Conservation (phyloP, 2,888 invertebrate species). For the Gandaritis pyraliata region DNA sequence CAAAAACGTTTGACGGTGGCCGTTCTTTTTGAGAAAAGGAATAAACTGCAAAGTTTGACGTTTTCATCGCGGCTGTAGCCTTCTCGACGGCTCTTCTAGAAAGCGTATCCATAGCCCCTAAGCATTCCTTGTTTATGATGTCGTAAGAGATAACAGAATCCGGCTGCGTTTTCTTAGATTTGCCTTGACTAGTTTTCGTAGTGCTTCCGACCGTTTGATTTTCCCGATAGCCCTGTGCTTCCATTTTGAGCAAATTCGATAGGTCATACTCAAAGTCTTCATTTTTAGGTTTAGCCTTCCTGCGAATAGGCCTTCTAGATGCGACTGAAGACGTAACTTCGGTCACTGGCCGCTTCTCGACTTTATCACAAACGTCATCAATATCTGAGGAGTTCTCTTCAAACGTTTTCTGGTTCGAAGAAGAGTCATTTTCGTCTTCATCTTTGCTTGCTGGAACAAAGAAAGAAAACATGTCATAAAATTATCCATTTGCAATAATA, state of each 20-base stretch:
- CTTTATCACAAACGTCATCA: constrained; percentile 70
- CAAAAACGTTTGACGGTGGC: constrained; percentile 61
- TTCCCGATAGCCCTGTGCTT: constrained; percentile 78
- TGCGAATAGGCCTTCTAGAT: constrained; percentile 85
- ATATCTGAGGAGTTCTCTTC: constrained; percentile 81
- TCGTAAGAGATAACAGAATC: constrained; percentile 54
- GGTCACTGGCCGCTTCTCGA: constrained; percentile 50
- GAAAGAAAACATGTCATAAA: constrained; percentile 20
- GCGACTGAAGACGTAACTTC: constrained; percentile 54
- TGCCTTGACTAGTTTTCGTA: constrained; percentile 57
- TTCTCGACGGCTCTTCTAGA: constrained; percentile 68
- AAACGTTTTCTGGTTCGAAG: constrained; percentile 61
- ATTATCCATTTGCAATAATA: neutral
- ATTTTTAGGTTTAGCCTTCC: constrained; percentile 86
- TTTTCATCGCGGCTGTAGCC: constrained; percentile 68
- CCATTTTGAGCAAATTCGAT: constrained; percentile 82
- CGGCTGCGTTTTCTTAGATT: constrained; percentile 59
- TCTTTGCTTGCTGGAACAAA: constrained; percentile 61
- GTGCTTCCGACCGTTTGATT: constrained; percentile 55
- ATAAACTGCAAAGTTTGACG: constrained; percentile 49
- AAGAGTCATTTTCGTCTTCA: constrained; percentile 57
- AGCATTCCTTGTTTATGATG: constrained; percentile 66
- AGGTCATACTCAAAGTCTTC: constrained; percentile 90
- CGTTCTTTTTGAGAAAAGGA: constrained; percentile 53
- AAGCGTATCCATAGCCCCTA: constrained; percentile 67